phyloP scores from a whole-genome alignment of 2,113 vertebrate genomes.

The Ceuthmochares aereus region DNA sequence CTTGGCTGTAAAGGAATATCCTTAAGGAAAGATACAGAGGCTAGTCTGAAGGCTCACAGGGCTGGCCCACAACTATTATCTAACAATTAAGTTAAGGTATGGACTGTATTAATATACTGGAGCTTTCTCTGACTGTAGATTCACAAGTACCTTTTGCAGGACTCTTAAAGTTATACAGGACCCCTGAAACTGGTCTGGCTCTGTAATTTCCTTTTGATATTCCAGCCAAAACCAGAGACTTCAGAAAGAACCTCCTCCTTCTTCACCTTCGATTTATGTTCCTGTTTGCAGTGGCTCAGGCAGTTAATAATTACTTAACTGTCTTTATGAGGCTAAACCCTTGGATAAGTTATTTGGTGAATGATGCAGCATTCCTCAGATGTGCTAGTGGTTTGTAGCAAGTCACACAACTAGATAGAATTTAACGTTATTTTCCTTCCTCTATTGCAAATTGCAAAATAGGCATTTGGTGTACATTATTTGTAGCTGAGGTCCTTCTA shows the following conservation, averaged over 20 bases:
- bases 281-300: background rate
- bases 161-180: background rate
- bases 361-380: background rate
- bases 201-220: background rate
- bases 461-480: background rate
- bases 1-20: background rate
- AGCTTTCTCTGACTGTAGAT: background rate
- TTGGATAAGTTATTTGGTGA: background rate
- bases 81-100: background rate
- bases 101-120: background rate
- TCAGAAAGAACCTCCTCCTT: background rate
- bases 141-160: background rate
- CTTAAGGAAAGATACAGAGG: background rate
- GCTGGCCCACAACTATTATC: background rate
- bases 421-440: background rate
- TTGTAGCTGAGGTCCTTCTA: background rate
- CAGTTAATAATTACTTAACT: background rate
- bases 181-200: background rate
- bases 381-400: background rate
- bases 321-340: background rate
- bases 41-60: background rate
- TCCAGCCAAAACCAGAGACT: background rate
- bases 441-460: background rate
- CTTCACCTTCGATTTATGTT: background rate
- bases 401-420: background rate